Evolutionary conservation across 2,113 vertebrate species (phyloP).

Genomic region (Erythrocebus patas): DNA sequence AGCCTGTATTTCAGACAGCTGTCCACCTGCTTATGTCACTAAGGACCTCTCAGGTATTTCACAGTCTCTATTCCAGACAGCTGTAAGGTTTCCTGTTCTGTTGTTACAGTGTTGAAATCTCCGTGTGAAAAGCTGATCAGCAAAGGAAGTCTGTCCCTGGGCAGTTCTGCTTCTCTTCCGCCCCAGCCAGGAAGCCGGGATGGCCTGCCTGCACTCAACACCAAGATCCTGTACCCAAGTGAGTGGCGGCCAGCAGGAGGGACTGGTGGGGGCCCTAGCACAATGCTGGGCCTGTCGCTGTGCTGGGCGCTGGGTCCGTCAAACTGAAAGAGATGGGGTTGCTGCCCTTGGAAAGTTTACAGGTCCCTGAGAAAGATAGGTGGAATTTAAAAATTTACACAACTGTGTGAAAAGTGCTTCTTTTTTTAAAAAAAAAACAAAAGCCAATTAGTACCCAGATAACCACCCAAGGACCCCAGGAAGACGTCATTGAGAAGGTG

Average conservation of each 20-base stretch:
- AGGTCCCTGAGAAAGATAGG: background rate
- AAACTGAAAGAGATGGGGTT: no score
- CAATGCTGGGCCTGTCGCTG: background rate
- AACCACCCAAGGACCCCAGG: background rate
- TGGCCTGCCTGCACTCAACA: conserved; percentile 90
- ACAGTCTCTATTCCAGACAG: background rate
- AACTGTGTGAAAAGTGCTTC: fast-evolving
- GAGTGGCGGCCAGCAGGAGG: conserved; percentile 64
- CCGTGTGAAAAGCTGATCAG: conserved; percentile 93
- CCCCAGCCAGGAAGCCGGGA: conserved; percentile 90
- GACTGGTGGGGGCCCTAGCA: background rate
- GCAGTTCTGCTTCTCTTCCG: conserved; percentile 93
- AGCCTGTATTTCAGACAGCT: background rate
- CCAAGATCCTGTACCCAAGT: conserved; percentile 95
- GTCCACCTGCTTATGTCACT: background rate
- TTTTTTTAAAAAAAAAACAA: background rate
- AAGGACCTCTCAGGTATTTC: background rate
- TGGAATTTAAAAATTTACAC: background rate
- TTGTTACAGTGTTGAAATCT: conserved; percentile 86
- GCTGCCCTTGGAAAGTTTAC: background rate
- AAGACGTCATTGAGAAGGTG: background rate
- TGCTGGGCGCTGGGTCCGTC: background rate
- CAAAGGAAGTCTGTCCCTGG: conserved; percentile 88
- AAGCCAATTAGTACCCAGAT: background rate
- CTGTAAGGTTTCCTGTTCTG: conserved; percentile 25